phyloP scores from a whole-genome alignment of 2,888 invertebrate species.

The Tholera decimalis region DNA sequence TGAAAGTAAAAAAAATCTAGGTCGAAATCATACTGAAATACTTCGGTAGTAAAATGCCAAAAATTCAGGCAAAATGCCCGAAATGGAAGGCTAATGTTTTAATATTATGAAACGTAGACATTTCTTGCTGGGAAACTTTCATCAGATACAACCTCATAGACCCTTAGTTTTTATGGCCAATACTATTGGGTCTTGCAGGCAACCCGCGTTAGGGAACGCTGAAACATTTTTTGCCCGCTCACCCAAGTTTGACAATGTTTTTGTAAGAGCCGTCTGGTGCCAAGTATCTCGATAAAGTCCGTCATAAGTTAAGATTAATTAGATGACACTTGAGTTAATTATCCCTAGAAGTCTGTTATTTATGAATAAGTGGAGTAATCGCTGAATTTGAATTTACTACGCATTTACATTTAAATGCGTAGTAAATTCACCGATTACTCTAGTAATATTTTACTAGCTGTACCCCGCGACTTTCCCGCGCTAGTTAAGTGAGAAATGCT shows the following conservation, averaged over 20 bases:
- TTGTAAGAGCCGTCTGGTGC: constrained; percentile 20
- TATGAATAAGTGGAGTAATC: background rate
- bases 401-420: too few species aligned
- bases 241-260: constrained; percentile 27
- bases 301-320: constrained; percentile 26
- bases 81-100: constrained; percentile 27
- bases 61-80: constrained; percentile 28
- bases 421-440: too few species aligned
- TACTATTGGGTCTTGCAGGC: constrained; percentile 28
- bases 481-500: too few species aligned
- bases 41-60: constrained; percentile 14
- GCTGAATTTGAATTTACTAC: too few species aligned
- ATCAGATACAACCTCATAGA: constrained; percentile 19
- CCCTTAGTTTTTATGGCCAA: constrained; percentile 41
- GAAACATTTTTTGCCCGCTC: constrained; percentile 20
- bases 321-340: constrained; percentile 12
- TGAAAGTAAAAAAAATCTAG: constrained; percentile 15
- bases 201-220: constrained; percentile 11
- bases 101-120: constrained; percentile 34
- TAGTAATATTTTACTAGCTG: too few species aligned
- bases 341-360: background rate
- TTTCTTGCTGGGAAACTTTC: constrained; percentile 38
- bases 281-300: constrained; percentile 6
- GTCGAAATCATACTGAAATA: constrained; percentile 18
- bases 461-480: too few species aligned